These are phyloP conservation scores for Drosophila formosana DNA, from an alignment of 2,888 invertebrate species.

Conservation along the genomic window DNA sequence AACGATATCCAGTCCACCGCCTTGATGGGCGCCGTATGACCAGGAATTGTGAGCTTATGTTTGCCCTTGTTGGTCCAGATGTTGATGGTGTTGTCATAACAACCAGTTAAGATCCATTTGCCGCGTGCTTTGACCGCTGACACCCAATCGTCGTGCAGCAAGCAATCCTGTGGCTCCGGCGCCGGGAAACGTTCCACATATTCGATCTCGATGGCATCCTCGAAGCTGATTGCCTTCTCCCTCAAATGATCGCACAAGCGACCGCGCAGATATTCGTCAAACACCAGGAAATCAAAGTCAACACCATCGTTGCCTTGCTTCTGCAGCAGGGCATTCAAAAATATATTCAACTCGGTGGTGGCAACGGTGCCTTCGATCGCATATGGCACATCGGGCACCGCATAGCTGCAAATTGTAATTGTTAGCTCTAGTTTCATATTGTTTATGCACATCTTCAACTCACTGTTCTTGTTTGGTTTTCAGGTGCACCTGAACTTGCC, in stretches of 20 bases:
- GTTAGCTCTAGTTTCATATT: neutral
- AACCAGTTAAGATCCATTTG: slow-evolving; percentile 94
- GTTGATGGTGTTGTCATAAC: slow-evolving; percentile 96
- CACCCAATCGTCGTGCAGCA: slow-evolving; percentile 99
- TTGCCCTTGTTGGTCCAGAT: slow-evolving; percentile 95
- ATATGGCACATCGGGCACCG: slow-evolving; percentile 93
- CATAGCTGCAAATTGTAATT: slow-evolving; percentile 88
- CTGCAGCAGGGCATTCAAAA: slow-evolving; percentile 91
- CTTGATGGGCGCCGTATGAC: slow-evolving; percentile 95
- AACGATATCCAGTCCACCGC: slow-evolving; percentile 94
- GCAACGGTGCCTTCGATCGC: slow-evolving; percentile 92
- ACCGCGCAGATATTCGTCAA: slow-evolving; percentile 90
- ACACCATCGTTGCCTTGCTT: slow-evolving; percentile 56
- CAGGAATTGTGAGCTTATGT: slow-evolving; percentile 92
- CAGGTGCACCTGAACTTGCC: slow-evolving; percentile 91
- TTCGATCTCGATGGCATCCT: slow-evolving; percentile 94
- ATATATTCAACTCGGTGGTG: slow-evolving; percentile 89
- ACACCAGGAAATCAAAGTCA: slow-evolving; percentile 95
- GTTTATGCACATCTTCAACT: slow-evolving; percentile 79
- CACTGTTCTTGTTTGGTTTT: slow-evolving; percentile 93
- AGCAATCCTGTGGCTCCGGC: slow-evolving; percentile 95
- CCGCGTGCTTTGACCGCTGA: slow-evolving; percentile 91
- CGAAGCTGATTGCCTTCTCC: slow-evolving; percentile 91
- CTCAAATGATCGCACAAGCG: slow-evolving; percentile 90
- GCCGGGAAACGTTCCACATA: slow-evolving; percentile 96